These are phyloP conservation scores for Melanocharis versteri DNA, from an alignment of 2,113 vertebrate genomes.

Conservation along the genomic window DNA sequence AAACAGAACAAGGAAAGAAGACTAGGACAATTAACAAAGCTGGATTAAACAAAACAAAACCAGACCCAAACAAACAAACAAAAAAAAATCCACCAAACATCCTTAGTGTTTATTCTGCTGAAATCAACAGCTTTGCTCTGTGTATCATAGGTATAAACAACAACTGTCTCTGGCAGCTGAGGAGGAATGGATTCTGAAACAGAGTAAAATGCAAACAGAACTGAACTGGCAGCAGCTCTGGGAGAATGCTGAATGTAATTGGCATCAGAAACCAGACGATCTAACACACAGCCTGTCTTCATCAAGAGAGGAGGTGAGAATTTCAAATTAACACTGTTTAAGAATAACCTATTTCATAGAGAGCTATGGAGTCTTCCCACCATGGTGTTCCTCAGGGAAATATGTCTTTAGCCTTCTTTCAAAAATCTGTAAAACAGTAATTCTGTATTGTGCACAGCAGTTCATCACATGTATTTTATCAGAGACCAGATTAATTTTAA, in stretches of 20 bases:
- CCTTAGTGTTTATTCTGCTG: neutral
- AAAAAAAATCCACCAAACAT: neutral
- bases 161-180: slow-evolving; percentile 70
- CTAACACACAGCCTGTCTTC: slow-evolving; percentile 71
- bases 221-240: slow-evolving; percentile 79
- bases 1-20: neutral
- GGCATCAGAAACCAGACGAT: slow-evolving; percentile 74
- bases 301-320: slow-evolving; percentile 77
- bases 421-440: neutral
- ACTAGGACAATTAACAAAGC: neutral
- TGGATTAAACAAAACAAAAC: neutral
- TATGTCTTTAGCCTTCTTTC: neutral
- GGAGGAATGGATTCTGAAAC: slow-evolving; percentile 73
- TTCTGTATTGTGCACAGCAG: neutral
- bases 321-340: neutral
- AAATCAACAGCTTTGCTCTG: neutral
- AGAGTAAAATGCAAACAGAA: slow-evolving; percentile 72
- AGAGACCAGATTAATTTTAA: neutral
- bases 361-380: neutral
- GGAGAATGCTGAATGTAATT: slow-evolving; percentile 68
- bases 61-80: neutral
- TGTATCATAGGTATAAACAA: slow-evolving; percentile 76
- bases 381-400: neutral
- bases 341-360: neutral
- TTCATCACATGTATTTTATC: neutral